phyloP scores from a whole-genome alignment of 2,113 vertebrate species.

The Nyctibius bracteatus region DNA sequence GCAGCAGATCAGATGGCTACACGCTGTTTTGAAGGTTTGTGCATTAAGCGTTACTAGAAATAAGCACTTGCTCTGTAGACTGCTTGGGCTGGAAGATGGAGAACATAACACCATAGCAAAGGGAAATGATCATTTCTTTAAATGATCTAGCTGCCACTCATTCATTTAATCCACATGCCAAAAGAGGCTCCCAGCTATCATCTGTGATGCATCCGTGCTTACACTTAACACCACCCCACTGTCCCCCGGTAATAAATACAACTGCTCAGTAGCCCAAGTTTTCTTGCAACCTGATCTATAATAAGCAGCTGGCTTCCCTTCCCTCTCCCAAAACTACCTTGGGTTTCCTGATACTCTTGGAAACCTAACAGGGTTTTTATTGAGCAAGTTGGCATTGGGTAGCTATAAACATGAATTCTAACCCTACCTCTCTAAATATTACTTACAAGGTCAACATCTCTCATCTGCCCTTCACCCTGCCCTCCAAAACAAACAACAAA shows the following conservation, averaged over 20 bases:
- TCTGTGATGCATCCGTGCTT: neutral
- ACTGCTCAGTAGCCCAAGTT: neutral
- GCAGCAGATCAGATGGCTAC: neutral
- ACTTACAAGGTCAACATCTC: neutral
- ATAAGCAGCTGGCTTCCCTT: neutral
- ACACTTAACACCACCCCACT: neutral
- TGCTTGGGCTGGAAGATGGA: neutral
- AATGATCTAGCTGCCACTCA: neutral
- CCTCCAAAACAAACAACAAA: neutral
- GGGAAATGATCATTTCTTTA: neutral
- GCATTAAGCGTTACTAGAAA: neutral
- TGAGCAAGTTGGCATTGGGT: neutral
- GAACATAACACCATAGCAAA: neutral
- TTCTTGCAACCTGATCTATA: conserved; percentile 1
- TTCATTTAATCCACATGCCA: neutral
- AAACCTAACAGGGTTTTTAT: conserved; percentile 21
- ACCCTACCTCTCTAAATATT: neutral
- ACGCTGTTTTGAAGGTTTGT: neutral
- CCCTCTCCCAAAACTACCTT: neutral
- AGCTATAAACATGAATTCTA: neutral
- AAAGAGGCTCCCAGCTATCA: neutral
- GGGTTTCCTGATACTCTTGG: conserved; percentile 20
- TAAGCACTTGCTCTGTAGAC: neutral
- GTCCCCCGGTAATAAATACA: neutral
- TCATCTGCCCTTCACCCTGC: neutral